These are phyloP conservation scores for Callithrix jacchus DNA, from an alignment of 2,113 vertebrate genomes.

Conservation along the genomic window DNA sequence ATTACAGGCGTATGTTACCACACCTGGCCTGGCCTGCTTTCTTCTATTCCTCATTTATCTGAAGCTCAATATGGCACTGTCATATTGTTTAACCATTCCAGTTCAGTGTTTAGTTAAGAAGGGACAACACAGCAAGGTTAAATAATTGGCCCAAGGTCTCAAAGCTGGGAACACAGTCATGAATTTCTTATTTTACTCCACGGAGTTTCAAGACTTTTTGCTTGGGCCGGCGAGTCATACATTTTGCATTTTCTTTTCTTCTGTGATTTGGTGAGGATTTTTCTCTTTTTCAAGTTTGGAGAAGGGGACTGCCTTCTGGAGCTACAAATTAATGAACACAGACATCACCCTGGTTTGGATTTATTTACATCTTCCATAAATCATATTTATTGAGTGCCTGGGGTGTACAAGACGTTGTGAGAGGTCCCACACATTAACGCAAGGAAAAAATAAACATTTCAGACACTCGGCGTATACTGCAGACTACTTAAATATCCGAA, in stretches of 20 bases:
- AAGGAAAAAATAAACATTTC: slow-evolving; percentile 75
- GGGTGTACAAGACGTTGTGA: slow-evolving; percentile 71
- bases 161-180: not conserved
- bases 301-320: slow-evolving; percentile 20
- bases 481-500: slow-evolving; percentile 77
- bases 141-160: not conserved
- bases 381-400: slow-evolving; percentile 79
- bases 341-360: slow-evolving; percentile 70
- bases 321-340: slow-evolving; percentile 70
- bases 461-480: slow-evolving; percentile 74
- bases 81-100: not conserved
- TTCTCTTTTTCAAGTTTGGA: slow-evolving; percentile 24
- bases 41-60: not conserved
- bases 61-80: not conserved
- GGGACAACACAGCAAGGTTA: not conserved
- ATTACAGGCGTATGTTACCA: too few relatives aligned
- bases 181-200: not conserved
- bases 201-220: not conserved
- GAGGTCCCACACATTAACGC: slow-evolving; percentile 75
- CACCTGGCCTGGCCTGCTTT: not conserved
- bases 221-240: not conserved
- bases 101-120: not conserved
- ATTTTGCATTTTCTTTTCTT: not conserved
- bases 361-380: slow-evolving; percentile 79
- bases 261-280: slow-evolving; percentile 53